phyloP scores from a whole-genome alignment of 64 coral and sea anemone genomes.

The Astreopora myriophthalma region DNA sequence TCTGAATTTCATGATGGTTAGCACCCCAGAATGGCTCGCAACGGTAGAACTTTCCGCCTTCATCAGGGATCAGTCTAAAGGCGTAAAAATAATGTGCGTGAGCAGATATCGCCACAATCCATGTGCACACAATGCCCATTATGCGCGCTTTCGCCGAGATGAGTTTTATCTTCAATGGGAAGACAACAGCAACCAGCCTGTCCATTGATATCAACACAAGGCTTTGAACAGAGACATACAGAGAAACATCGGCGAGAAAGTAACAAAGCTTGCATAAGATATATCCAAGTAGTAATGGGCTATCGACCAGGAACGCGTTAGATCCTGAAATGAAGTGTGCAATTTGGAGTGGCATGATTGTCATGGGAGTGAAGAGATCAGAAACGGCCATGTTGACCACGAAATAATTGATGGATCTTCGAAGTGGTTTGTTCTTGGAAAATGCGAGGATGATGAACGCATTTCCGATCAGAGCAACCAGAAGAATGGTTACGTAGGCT shows the following conservation, averaged over 20 bases:
- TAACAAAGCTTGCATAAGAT: not conserved
- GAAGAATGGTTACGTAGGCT: not conserved
- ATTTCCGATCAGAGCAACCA: not conserved
- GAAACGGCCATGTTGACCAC: constrained; percentile 42
- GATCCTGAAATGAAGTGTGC: not conserved
- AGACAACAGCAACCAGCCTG: too few species aligned
- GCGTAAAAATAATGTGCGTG: constrained; percentile 17
- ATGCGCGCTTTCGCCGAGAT: not conserved
- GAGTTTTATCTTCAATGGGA: not conserved
- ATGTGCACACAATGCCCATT: not conserved
- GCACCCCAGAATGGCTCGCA: too few species aligned
- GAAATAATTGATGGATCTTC: constrained; percentile 1
- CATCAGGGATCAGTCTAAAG: not conserved
- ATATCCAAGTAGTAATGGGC: not conserved
- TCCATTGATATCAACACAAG: too few species aligned
- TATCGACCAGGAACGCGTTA: not conserved
- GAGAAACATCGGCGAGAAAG: constrained; percentile 31
- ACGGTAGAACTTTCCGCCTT: too few species aligned
- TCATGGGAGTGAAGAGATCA: constrained; percentile 5
- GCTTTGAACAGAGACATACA: constrained; percentile 9
- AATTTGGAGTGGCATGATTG: not conserved
- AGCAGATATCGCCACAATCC: not conserved
- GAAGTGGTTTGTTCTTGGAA: constrained; percentile 13
- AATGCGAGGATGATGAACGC: not conserved
- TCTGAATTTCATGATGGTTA: not conserved